These are phyloP conservation scores for Hozukius guyotensis DNA, from an alignment of 2,797 vertebrate species.

Conservation along the genomic window DNA sequence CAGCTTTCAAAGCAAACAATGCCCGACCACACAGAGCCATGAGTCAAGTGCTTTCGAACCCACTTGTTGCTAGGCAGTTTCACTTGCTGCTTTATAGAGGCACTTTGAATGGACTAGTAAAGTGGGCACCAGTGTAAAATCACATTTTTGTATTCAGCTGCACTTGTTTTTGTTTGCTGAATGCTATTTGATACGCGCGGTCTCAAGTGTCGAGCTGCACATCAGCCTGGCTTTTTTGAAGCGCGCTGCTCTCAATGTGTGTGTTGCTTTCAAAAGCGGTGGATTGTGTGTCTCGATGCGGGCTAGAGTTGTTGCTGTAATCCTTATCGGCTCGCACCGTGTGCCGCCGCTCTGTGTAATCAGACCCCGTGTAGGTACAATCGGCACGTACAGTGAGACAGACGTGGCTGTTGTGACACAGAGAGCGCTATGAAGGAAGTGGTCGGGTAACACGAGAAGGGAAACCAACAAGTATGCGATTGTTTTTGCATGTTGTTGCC, in stretches of 20 bases:
- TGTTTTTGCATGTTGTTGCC: background rate
- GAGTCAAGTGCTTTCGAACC: constrained; percentile 65
- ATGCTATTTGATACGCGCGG: constrained; percentile 24
- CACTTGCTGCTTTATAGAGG: constrained; percentile 19
- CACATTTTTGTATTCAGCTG: constrained; percentile 35
- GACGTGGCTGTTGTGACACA: constrained; percentile 29
- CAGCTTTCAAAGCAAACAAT: constrained; percentile 52
- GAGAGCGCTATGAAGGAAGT: constrained; percentile 18
- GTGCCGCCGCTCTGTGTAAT: constrained; percentile 26
- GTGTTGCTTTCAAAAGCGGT: background rate
- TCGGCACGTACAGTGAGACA: constrained; percentile 12
- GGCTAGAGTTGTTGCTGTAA: background rate
- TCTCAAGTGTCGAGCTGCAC: constrained; percentile 48
- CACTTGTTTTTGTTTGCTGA: constrained; percentile 36
- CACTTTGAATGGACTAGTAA: constrained; percentile 33
- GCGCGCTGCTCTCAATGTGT: background rate
- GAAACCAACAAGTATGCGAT: background rate
- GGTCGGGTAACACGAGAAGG: constrained; percentile 14
- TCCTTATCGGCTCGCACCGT: constrained; percentile 10
- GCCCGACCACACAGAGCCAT: constrained; percentile 34
- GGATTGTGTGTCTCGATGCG: constrained; percentile 16
- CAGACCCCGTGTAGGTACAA: background rate
- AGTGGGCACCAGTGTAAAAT: constrained; percentile 20
- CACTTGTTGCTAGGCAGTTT: constrained; percentile 56
- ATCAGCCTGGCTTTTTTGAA: constrained; percentile 19